These are phyloP conservation scores for Acronicta alni DNA, from an alignment of 2,888 invertebrate species.

Conservation along the genomic window DNA sequence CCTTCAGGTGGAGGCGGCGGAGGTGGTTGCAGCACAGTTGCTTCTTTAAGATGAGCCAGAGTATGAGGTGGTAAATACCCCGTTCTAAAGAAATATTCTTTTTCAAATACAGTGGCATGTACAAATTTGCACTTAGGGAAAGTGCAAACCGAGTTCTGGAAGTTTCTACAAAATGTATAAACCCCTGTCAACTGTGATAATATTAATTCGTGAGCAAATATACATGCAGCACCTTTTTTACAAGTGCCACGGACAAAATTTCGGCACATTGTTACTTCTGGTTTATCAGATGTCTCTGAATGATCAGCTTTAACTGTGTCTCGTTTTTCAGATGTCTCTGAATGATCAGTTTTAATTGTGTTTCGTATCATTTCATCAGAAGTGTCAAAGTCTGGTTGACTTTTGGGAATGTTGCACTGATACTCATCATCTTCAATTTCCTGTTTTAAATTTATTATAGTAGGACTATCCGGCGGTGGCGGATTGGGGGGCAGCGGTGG, in stretches of 20 bases:
- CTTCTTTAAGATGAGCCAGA: slow-evolving; percentile 66
- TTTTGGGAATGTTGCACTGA: slow-evolving; percentile 2
- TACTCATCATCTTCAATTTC: slow-evolving; percentile 67
- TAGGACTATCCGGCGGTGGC: slow-evolving; percentile 64
- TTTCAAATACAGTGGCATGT: slow-evolving; percentile 78
- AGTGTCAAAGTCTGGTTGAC: slow-evolving; percentile 12
- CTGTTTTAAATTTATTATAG: slow-evolving; percentile 56
- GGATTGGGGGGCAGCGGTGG: slow-evolving; percentile 71
- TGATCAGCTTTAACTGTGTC: slow-evolving; percentile 25
- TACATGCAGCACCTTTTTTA: slow-evolving; percentile 68
- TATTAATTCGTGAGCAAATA: slow-evolving; percentile 71
- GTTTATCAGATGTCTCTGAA: slow-evolving; percentile 12
- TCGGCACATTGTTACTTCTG: slow-evolving; percentile 66
- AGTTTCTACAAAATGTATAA: slow-evolving; percentile 77
- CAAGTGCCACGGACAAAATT: slow-evolving; percentile 76
- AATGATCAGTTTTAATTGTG: slow-evolving; percentile 23
- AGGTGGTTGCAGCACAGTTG: slow-evolving; percentile 44
- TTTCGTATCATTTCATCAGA: slow-evolving; percentile 3
- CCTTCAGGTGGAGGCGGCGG: slow-evolving; percentile 62
- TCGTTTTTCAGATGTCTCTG: slow-evolving; percentile 12
- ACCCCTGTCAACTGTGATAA: slow-evolving; percentile 68
- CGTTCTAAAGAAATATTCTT: slow-evolving; percentile 73
- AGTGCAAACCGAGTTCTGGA: slow-evolving; percentile 71
- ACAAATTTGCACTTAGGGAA: slow-evolving; percentile 74
- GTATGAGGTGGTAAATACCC: slow-evolving; percentile 71